phyloP scores from a whole-genome alignment of 2,888 invertebrate genomes.

The Cyrtodaria siliqua region DNA sequence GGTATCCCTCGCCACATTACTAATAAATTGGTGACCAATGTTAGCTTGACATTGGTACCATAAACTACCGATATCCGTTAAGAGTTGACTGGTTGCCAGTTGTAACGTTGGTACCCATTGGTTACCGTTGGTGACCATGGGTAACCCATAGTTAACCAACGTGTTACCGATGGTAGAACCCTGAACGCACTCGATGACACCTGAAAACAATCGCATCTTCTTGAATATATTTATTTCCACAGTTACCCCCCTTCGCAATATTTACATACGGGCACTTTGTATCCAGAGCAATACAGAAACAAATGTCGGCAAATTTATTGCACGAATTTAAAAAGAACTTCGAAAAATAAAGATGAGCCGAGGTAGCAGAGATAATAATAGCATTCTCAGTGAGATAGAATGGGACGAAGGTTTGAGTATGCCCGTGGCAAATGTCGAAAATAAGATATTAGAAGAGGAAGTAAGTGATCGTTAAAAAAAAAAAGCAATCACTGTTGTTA shows the following conservation, averaged over 20 bases:
- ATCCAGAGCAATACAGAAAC: conserved; percentile 77
- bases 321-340: conserved; percentile 7
- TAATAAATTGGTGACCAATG: no score
- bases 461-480: conserved; percentile 52
- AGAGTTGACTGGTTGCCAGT: no score
- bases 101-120: no score
- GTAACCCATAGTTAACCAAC: no score
- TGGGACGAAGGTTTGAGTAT: conserved; percentile 86
- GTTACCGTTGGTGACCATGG: no score
- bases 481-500: background rate
- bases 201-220: no score
- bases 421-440: conserved; percentile 85
- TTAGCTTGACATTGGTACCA: no score
- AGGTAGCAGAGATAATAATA: conserved; percentile 73
- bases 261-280: conserved; percentile 76
- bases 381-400: conserved; percentile 83
- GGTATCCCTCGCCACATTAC: no score
- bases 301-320: conserved; percentile 46
- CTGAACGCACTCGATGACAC: no score
- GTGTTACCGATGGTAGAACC: no score
- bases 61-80: no score
- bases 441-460: conserved; percentile 84
- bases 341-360: conserved; percentile 69
- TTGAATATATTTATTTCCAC: no score
- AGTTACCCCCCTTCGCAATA: conserved; percentile 30